These are phyloP conservation scores for Chymomyza amoena DNA, from an alignment of 2,888 invertebrate genomes.

Conservation along the genomic window DNA sequence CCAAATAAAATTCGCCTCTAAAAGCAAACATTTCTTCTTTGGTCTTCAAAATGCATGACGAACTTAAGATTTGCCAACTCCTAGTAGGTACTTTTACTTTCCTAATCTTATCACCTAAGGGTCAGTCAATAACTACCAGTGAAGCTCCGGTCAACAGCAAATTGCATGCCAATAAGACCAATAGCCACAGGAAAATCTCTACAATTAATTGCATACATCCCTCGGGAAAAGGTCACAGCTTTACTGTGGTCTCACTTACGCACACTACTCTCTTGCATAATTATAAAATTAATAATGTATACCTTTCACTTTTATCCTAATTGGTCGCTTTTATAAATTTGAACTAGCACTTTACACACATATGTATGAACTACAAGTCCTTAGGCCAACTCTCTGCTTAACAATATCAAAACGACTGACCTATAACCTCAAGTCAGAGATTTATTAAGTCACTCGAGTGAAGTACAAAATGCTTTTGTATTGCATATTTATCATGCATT, in stretches of 20 bases:
- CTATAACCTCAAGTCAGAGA: background rate
- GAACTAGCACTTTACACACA: background rate
- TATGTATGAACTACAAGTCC: background rate
- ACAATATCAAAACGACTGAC: background rate
- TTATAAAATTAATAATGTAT: background rate
- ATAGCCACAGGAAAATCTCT: background rate
- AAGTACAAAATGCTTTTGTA: background rate
- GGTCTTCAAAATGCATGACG: too few species aligned
- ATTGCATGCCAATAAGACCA: background rate
- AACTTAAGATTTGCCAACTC: too few species aligned
- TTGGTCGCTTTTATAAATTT: conserved; percentile 22
- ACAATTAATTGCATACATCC: background rate
- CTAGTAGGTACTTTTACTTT: too few species aligned
- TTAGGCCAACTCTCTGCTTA: background rate
- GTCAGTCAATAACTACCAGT: background rate
- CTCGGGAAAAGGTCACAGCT: background rate
- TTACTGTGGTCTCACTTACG: background rate
- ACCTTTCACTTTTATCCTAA: conserved; percentile 13
- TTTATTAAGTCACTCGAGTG: background rate
- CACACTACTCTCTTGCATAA: background rate
- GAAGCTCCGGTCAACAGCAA: background rate
- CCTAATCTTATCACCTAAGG: too few species aligned
- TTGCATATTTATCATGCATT: conserved; percentile 30
- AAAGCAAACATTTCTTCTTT: too few species aligned
- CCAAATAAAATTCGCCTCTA: too few species aligned